These are phyloP conservation scores for Mungos mungo DNA, from an alignment of 2,113 vertebrate genomes.

Conservation along the genomic window DNA sequence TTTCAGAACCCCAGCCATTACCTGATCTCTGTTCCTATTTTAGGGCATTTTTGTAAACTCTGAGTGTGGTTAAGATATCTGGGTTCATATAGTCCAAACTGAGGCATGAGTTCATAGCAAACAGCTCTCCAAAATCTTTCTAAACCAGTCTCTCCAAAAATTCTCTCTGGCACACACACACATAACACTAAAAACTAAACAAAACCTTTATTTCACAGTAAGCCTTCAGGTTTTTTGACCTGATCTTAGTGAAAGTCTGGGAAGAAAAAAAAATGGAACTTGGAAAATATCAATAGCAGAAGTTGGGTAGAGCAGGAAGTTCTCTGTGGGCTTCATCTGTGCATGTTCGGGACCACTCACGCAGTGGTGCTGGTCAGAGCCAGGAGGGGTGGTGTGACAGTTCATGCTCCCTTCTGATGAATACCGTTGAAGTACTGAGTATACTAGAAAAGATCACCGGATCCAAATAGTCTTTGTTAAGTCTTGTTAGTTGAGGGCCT, in stretches of 20 bases:
- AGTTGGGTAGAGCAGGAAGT: neutral
- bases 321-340: neutral
- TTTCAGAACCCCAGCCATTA: neutral
- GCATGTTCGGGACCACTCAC: neutral
- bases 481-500: neutral
- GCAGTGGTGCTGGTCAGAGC: neutral
- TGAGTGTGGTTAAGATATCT: neutral
- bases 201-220: neutral
- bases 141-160: neutral
- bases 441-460: neutral
- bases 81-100: neutral
- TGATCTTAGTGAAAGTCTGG: neutral
- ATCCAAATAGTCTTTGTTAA: neutral
- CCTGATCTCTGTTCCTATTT: neutral
- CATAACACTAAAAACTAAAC: neutral
- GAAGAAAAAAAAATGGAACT: neutral
- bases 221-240: neutral
- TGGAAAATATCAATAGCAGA: neutral
- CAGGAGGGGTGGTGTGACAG: no score
- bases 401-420: neutral
- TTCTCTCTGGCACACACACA: neutral
- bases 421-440: neutral
- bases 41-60: conserved; percentile 12
- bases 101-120: neutral
- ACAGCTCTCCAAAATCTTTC: neutral